Percentiles rank a stretch among this genome's conserved stretches.
These are phyloP conservation scores for Gambusia holbrooki DNA, from an alignment of 2,113 vertebrate genomes.

Conservation along the genomic window DNA sequence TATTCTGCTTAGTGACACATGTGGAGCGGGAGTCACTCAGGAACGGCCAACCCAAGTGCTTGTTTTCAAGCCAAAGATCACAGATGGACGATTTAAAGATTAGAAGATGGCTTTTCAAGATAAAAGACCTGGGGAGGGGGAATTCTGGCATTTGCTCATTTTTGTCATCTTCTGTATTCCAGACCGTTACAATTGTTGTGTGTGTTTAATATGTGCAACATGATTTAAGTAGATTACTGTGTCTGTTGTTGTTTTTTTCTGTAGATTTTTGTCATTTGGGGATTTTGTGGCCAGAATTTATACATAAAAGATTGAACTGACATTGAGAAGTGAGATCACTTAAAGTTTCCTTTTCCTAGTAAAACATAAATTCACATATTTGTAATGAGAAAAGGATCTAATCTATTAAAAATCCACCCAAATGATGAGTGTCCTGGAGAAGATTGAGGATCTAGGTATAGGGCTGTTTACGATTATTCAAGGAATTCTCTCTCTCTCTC, in stretches of 20 bases:
- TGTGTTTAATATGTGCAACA: not conserved
- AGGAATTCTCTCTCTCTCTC: too few species aligned
- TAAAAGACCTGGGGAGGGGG: not conserved
- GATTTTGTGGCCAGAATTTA: not conserved
- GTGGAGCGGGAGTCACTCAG: conserved; percentile 28
- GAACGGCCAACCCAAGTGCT: conserved; percentile 18
- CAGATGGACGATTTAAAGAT: conserved; percentile 45
- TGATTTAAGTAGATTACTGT: not conserved
- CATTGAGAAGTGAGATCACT: too few species aligned
- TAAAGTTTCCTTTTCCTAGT: too few species aligned
- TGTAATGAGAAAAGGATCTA: too few species aligned
- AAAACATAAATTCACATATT: too few species aligned
- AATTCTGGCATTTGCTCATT: not conserved
- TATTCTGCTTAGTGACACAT: conserved; percentile 23
- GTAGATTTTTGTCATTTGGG: not conserved
- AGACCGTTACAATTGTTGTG: not conserved
- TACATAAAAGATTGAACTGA: too few species aligned
- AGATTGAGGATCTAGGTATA: too few species aligned
- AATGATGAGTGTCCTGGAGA: too few species aligned
- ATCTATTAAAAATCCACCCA: too few species aligned
- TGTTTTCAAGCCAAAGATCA: conserved; percentile 22
- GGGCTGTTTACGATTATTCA: too few species aligned
- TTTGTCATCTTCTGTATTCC: too few species aligned
- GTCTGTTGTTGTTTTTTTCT: not conserved
- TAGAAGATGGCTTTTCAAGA: conserved; percentile 4